Conservation (phyloP, 2,113 vertebrate genomes). For the Leuciscus idus region DNA sequence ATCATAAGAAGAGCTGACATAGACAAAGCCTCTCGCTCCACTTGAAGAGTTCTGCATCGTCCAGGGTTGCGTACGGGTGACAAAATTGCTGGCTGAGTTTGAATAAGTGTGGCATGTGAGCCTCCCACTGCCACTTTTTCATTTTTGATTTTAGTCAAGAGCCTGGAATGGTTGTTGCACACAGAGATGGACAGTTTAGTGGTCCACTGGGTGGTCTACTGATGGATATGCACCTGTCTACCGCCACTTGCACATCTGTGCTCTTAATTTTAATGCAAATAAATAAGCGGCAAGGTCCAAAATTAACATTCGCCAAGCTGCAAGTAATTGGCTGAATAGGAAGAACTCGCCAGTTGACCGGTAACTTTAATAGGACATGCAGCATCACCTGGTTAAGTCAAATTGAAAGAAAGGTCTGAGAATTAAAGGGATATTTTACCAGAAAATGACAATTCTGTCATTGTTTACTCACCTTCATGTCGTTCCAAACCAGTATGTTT, state of each 20-base stretch:
- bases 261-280: background rate
- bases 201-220: background rate
- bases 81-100: constrained; percentile 25
- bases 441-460: background rate
- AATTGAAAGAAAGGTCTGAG: background rate
- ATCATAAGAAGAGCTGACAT: background rate
- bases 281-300: background rate
- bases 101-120: constrained; percentile 27
- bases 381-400: background rate
- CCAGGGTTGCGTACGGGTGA: constrained; percentile 18
- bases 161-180: background rate
- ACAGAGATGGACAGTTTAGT: background rate
- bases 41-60: constrained; percentile 14
- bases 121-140: background rate
- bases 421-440: background rate
- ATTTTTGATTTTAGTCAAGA: background rate
- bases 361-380: too few relatives aligned
- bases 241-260: background rate
- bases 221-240: background rate
- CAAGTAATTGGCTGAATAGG: background rate
- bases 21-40: constrained; percentile 21
- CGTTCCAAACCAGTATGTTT: too few relatives aligned
- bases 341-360: too few relatives aligned
- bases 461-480: background rate
- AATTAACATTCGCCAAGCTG: background rate